Evolutionary conservation across 2,113 vertebrate species (phyloP).

Genomic region (Sinocyclocheilus maitianheensis): DNA sequence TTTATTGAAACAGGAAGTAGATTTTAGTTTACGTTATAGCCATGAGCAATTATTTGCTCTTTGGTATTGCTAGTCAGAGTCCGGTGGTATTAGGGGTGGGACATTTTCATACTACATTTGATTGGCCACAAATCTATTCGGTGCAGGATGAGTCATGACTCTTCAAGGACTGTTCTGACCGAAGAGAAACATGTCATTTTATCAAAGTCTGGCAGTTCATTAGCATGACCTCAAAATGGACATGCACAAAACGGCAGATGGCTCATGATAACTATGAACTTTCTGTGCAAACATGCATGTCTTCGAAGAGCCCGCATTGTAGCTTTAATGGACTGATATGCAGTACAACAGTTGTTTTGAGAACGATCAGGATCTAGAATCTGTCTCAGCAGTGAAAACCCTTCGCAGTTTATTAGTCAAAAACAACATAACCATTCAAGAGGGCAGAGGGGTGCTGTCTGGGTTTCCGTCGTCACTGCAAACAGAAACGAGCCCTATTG

Average conservation of each 20-base stretch:
- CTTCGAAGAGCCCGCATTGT: not conserved
- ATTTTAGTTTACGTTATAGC: too few relatives aligned
- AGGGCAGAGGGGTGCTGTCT: not conserved
- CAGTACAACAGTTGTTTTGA: not conserved
- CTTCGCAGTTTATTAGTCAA: not conserved
- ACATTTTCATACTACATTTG: too few relatives aligned
- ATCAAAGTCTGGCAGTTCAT: not conserved
- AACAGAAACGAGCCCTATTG: not conserved
- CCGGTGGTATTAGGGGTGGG: too few relatives aligned
- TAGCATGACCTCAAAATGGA: not conserved
- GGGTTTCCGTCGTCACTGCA: not conserved
- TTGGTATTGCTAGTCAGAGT: too few relatives aligned
- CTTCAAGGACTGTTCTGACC: not conserved
- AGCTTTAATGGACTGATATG: not conserved
- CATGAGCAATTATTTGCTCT: too few relatives aligned
- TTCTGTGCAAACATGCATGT: not conserved
- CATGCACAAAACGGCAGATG: not conserved
- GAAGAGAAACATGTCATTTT: not conserved
- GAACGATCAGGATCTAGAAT: not conserved
- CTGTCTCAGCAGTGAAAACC: not conserved
- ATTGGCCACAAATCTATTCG: too few relatives aligned
- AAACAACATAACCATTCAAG: not conserved
- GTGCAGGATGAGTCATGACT: not conserved
- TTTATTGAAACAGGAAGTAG: too few relatives aligned
- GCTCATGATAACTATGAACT: too few relatives aligned